Base-by-base conservation (phyloP, 2,113 vertebrate species). In the Lampris megalopsis region DNA sequence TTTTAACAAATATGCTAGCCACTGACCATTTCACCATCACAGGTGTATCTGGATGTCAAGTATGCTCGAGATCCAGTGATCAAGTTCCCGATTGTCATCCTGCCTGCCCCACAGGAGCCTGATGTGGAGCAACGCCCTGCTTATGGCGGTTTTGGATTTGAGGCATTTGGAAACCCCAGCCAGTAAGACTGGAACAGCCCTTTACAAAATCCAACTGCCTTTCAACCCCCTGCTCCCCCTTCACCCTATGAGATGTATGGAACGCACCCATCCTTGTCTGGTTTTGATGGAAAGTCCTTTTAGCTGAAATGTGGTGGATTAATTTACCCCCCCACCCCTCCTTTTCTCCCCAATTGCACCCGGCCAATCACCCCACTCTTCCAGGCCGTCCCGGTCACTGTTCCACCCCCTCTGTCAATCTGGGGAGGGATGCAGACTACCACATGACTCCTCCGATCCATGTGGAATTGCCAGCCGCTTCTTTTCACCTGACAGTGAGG, bases 21-120 rank as follows among this genome's bases (percentile, higher is more conserved):
- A 24, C 24, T 24, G 24, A 24, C 24, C 24, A 24, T 47, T 54
- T 78, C 48, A 59, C 48, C 11, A 5, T 43, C 36, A 36, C 81
- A 92, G 91, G 63, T 90, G 42, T 89, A 89, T 61, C 75, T 92
- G 70, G 84, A 92, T 81, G 82, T 91, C 41, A 88, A 88, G 50
- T 86, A 76, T 41, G 82, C 83, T 53, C 57, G 4, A 24, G 84
- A 91, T 75, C 88, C 88, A 3, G 11, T 79, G 56, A 58, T 89
- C 68, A 90, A 90, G 64, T 89, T 91, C 43, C 84, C 79, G 6
- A 81, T 92, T 6, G 9, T 89, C 42, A 72, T 90, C 63, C 80
- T 92, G 10, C 83, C 83, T 0, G 50, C 59, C 40, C 1, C 2
- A 35, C 60, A 47, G 36, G 8, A 1, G 1, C 48, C 50, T 64